These are phyloP conservation scores for Hermodice carunculata DNA, from an alignment of 2,888 invertebrate species.

Conservation along the genomic window DNA sequence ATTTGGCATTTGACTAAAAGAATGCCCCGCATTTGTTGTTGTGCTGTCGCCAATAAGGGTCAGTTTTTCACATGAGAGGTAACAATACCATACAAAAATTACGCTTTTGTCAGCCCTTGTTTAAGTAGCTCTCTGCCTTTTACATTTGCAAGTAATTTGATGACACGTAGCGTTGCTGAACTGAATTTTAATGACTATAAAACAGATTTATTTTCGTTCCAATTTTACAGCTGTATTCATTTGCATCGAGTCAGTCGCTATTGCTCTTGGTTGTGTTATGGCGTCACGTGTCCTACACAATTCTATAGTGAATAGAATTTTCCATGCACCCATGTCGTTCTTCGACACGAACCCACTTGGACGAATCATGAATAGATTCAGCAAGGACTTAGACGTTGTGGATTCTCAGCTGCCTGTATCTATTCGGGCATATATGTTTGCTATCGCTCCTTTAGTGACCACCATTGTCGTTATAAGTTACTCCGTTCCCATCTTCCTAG, in stretches of 20 bases:
- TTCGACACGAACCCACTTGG: conserved; percentile 13
- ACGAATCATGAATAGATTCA: conserved; percentile 9
- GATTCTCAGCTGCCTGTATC: background rate
- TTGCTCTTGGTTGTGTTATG: background rate
- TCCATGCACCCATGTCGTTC: conserved; percentile 11
- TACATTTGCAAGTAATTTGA: too few species aligned
- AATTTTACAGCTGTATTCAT: background rate
- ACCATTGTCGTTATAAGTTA: conserved; percentile 35
- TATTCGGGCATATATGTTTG: background rate
- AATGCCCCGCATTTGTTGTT: too few species aligned
- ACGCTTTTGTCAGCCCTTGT: too few species aligned
- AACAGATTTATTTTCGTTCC: too few species aligned
- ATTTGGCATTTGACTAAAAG: too few species aligned
- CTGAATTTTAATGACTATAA: too few species aligned
- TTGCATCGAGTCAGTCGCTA: background rate
- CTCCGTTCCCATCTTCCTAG: conserved; percentile 30
- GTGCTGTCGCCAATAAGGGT: too few species aligned
- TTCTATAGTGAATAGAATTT: background rate
- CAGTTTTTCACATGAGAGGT: background rate
- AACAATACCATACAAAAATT: too few species aligned
- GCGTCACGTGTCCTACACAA: background rate
- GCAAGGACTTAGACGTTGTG: conserved; percentile 6
- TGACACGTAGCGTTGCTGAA: too few species aligned
- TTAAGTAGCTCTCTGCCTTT: too few species aligned
- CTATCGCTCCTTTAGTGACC: conserved; percentile 19